Conservation (phyloP, 2,113 vertebrate genomes). For the Rostratula benghalensis region DNA sequence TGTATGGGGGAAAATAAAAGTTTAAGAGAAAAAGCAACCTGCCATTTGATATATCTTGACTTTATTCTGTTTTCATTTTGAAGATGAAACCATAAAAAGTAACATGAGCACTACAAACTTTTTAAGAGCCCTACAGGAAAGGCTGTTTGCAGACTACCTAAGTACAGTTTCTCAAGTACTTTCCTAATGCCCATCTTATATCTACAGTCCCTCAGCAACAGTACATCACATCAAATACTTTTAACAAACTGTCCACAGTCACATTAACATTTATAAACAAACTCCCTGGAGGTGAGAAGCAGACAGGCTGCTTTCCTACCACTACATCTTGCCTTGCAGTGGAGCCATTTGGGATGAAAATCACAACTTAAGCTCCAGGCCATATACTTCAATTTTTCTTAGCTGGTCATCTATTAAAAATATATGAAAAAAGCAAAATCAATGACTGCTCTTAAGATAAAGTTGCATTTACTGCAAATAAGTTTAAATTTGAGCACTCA, state of each 20-base stretch:
- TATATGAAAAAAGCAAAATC: neutral
- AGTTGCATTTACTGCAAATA: neutral
- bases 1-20: neutral
- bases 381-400: neutral
- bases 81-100: neutral
- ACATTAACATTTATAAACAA: neutral
- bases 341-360: neutral
- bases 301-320: neutral
- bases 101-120: neutral
- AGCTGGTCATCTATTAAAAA: neutral
- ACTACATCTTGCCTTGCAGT: neutral
- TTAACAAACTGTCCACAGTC: neutral
- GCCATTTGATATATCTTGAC: neutral
- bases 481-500: constrained; percentile 6
- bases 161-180: neutral
- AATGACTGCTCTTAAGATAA: neutral
- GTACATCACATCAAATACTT: neutral
- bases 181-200: neutral
- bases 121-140: neutral
- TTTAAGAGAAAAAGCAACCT: neutral
- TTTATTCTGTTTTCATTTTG: neutral
- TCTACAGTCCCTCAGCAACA: neutral
- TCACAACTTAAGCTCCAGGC: neutral
- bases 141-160: neutral
- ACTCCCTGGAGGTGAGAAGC: neutral